Conservation (phyloP, 2,113 vertebrate genomes). For the Embiotoca jacksoni region DNA sequence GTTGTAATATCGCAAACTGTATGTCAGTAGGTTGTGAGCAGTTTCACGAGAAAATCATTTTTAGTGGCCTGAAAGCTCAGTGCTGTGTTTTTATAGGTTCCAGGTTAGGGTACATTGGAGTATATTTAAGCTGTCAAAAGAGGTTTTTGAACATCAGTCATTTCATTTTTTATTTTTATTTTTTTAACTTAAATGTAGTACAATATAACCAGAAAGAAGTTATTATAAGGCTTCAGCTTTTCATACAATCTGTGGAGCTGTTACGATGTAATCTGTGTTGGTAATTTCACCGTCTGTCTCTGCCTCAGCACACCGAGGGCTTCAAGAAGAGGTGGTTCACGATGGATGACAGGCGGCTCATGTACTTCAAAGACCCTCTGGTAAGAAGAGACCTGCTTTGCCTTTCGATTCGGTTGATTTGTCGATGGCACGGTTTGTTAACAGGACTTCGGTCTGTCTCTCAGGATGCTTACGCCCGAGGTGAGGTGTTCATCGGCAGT, state of each 20-base stretch:
- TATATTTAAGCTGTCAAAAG: neutral
- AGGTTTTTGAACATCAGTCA: neutral
- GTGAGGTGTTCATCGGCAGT: constrained; percentile 98
- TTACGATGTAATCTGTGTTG: no score
- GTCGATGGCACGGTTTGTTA: neutral
- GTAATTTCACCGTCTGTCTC: neutral
- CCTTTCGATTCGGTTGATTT: neutral
- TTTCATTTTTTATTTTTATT: neutral
- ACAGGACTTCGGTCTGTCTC: neutral
- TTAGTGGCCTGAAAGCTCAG: no score
- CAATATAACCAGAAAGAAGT: no score
- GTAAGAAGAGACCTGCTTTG: constrained; percentile 79
- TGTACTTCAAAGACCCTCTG: constrained; percentile 99
- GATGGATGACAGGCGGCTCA: constrained; percentile 95
- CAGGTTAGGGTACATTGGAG: no score
- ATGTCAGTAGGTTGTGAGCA: neutral
- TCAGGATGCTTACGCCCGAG: constrained; percentile 95
- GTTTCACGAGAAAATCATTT: neutral
- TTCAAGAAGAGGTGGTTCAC: constrained; percentile 98
- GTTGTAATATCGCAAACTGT: no score
- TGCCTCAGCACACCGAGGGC: constrained; percentile 92
- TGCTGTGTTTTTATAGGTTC: no score
- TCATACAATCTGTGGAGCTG: no score
- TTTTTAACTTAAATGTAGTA: neutral
- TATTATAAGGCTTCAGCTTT: no score